These are phyloP conservation scores for Thaleichthys pacificus DNA, from an alignment of 2,797 vertebrate genomes.

Conservation along the genomic window DNA sequence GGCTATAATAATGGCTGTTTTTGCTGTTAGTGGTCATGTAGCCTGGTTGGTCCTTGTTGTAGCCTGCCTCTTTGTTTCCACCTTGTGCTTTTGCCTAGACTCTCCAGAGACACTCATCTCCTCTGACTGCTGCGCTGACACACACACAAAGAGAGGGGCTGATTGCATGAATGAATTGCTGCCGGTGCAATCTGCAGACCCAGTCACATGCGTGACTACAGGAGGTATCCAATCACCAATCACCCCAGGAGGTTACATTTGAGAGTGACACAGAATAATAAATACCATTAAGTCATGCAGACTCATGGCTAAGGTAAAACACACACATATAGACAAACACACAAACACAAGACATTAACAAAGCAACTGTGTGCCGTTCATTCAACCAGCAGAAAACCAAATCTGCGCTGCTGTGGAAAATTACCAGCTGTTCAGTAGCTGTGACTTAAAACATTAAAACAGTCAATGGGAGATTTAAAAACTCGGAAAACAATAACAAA, in stretches of 20 bases:
- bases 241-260: constrained; percentile 33
- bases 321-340: constrained; percentile 3
- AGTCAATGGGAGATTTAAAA: constrained; percentile 22
- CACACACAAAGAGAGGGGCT: constrained; percentile 57
- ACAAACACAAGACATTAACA: constrained; percentile 27
- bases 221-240: constrained; percentile 28
- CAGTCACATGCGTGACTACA: constrained; percentile 48
- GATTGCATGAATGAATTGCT: constrained; percentile 56
- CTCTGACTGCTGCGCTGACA: constrained; percentile 52
- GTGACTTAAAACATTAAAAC: no score
- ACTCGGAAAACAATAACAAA: constrained; percentile 34
- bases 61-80: constrained; percentile 59
- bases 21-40: background rate
- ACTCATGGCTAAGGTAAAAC: background rate
- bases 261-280: constrained; percentile 38
- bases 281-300: constrained; percentile 19
- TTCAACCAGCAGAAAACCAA: constrained; percentile 33
- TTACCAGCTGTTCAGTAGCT: constrained; percentile 6
- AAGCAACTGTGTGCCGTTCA: constrained; percentile 29
- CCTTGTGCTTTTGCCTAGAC: constrained; percentile 55
- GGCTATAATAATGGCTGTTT: background rate
- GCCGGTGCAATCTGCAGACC: constrained; percentile 57
- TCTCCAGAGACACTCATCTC: constrained; percentile 64
- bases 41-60: constrained; percentile 43
- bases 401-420: constrained; percentile 32